Evolutionary conservation across 2,888 invertebrate genomes (phyloP).

Genomic region (Unio delphinus): DNA sequence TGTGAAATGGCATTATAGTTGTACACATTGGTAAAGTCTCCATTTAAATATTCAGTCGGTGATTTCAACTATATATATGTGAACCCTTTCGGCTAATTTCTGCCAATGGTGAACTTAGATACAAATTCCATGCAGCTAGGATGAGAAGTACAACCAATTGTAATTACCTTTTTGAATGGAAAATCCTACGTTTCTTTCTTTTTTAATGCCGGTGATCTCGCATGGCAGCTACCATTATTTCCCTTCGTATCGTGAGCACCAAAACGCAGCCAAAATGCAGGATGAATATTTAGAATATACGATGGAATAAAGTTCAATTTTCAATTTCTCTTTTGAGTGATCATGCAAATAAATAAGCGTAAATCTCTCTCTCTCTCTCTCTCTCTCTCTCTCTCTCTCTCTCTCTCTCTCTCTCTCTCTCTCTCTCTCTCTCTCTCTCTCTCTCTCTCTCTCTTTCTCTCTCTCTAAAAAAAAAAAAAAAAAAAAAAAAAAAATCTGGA

Average conservation of each 20-base stretch:
- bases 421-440: no score
- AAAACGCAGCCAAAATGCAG: conserved; percentile 29
- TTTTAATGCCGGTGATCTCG: conserved; percentile 17
- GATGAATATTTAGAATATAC: conserved; percentile 16
- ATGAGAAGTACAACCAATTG: conserved; percentile 26
- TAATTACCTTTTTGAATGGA: conserved; percentile 30
- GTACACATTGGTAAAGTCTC: conserved; percentile 21
- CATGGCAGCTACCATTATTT: conserved; percentile 3
- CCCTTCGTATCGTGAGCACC: conserved; percentile 8
- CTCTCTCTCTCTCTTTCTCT: no score
- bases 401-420: no score
- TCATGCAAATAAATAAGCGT: no score
- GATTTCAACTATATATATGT: conserved; percentile 26
- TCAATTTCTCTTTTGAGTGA: no score
- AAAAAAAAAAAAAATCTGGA: no score
- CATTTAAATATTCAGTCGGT: conserved; percentile 30
- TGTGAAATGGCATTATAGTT: conserved; percentile 15
- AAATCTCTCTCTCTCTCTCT: no score
- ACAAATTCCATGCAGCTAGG: conserved; percentile 23
- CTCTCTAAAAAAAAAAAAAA: no score
- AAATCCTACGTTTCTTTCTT: conserved; percentile 18
- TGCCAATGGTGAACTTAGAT: conserved; percentile 30
- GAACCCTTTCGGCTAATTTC: conserved; percentile 26
- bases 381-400: no score
- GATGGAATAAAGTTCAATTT: background rate